Conservation (phyloP, 2,888 invertebrate genomes). For the Mantis religiosa region DNA sequence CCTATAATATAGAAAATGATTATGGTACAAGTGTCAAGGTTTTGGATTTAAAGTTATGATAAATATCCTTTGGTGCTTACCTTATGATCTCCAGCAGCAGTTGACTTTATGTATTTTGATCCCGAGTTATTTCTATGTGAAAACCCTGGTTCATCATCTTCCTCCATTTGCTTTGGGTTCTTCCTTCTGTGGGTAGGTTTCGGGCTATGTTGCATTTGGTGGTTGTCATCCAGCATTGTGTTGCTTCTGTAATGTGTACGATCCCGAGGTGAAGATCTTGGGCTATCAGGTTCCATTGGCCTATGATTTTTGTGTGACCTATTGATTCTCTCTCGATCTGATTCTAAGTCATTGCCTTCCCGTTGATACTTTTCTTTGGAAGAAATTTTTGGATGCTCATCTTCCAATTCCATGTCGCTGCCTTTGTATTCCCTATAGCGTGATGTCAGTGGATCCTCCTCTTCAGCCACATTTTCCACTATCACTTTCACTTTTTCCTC, state of each 20-base stretch:
- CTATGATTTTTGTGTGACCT: neutral
- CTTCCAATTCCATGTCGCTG: constrained; percentile 44
- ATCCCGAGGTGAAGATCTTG: neutral
- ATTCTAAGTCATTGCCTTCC: neutral
- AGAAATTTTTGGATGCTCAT: constrained; percentile 41
- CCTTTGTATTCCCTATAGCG: constrained; percentile 58
- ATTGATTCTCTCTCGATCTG: neutral
- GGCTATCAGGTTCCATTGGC: neutral
- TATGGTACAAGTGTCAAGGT: too few species aligned
- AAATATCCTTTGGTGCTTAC: neutral
- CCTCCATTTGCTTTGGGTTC: neutral
- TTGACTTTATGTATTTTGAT: neutral
- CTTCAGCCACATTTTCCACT: constrained; percentile 33
- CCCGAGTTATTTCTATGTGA: neutral
- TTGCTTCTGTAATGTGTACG: neutral
- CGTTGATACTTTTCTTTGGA: neutral
- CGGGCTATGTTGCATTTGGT: neutral
- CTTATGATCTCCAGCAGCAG: neutral
- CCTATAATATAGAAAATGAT: too few species aligned
- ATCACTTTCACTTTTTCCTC: constrained; percentile 55
- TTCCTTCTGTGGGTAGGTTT: neutral
- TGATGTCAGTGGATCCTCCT: constrained; percentile 48
- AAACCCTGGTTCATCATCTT: neutral
- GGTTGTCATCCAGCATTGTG: neutral
- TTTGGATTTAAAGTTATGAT: too few species aligned